A percentile compares a stretch with the other conserved stretches of the same genome.
These are phyloP conservation scores for Pedicia rivosa DNA, from an alignment of 2,888 invertebrate genomes.

Conservation along the genomic window DNA sequence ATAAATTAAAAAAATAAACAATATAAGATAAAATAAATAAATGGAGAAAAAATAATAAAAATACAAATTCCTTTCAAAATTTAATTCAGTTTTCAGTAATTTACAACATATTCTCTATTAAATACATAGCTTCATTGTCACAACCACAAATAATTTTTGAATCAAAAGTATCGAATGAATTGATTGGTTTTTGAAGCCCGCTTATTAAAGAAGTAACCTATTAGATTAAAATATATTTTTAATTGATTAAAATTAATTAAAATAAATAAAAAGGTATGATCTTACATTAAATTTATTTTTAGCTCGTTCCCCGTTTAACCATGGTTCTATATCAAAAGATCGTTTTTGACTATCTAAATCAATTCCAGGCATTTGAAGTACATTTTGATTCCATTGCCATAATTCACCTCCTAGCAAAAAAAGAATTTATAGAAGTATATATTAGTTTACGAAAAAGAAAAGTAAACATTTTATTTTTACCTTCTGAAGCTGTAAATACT, in stretches of 20 bases:
- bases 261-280: background rate
- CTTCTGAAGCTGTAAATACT: conserved; percentile 60
- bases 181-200: conserved; percentile 60
- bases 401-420: conserved; percentile 76
- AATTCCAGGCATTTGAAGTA: background rate
- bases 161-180: conserved; percentile 62
- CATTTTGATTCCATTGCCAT: conserved; percentile 75
- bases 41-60: too few relatives aligned
- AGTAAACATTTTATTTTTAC: too few relatives aligned
- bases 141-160: conserved; percentile 65
- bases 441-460: too few relatives aligned
- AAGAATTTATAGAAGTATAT: too few relatives aligned
- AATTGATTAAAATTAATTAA: background rate
- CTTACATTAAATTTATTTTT: conserved; percentile 35
- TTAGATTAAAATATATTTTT: conserved; percentile 29
- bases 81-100: too few relatives aligned
- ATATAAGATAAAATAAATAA: too few relatives aligned
- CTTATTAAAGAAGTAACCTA: conserved; percentile 60
- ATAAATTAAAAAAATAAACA: too few relatives aligned
- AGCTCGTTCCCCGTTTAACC: conserved; percentile 52
- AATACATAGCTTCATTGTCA: conserved; percentile 78
- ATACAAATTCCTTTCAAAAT: too few relatives aligned
- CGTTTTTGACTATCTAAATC: conserved; percentile 4
- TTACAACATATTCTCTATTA: conserved; percentile 44
- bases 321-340: conserved; percentile 32